These are phyloP conservation scores for Zosterops pallidus DNA, from an alignment of 2,113 vertebrate species.

Conservation along the genomic window DNA sequence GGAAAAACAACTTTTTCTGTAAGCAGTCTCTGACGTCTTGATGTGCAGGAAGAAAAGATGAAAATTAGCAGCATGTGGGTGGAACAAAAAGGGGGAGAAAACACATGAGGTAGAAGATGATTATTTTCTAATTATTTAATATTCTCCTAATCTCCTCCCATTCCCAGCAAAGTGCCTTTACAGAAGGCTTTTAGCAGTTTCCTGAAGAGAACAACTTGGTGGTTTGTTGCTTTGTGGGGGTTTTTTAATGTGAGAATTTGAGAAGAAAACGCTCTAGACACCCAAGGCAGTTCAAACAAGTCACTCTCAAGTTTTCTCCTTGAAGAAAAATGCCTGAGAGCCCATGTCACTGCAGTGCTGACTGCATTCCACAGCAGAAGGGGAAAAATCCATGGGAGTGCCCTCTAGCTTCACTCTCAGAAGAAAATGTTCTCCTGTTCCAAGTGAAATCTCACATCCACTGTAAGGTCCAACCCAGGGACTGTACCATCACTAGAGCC, in stretches of 20 bases:
- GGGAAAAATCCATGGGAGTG: not conserved
- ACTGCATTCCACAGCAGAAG: not conserved
- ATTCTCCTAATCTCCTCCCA: constrained; percentile 18
- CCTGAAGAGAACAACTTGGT: constrained; percentile 6
- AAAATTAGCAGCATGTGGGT: constrained; percentile 65
- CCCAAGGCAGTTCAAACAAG: not conserved
- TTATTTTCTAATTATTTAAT: constrained; percentile 66
- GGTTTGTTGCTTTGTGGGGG: not conserved
- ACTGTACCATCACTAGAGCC: not conserved
- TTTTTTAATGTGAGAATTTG: not conserved
- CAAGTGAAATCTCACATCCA: not conserved
- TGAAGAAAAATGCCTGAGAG: not conserved
- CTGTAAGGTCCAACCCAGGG: not conserved
- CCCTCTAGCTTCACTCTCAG: not conserved
- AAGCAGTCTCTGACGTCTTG: constrained; percentile 59
- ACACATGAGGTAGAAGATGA: constrained; percentile 27
- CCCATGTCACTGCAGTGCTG: not conserved
- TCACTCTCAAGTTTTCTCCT: not conserved
- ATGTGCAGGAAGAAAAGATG: constrained; percentile 62
- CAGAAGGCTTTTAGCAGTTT: constrained; percentile 7
- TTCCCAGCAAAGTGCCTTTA: not conserved
- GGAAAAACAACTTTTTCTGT: constrained; percentile 62
- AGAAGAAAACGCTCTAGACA: constrained; percentile 8
- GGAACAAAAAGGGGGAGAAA: constrained; percentile 47
- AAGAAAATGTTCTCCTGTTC: not conserved